Evolutionary conservation across 2,888 invertebrate genomes (phyloP).

Genomic region (Hypercompe scribonia): DNA sequence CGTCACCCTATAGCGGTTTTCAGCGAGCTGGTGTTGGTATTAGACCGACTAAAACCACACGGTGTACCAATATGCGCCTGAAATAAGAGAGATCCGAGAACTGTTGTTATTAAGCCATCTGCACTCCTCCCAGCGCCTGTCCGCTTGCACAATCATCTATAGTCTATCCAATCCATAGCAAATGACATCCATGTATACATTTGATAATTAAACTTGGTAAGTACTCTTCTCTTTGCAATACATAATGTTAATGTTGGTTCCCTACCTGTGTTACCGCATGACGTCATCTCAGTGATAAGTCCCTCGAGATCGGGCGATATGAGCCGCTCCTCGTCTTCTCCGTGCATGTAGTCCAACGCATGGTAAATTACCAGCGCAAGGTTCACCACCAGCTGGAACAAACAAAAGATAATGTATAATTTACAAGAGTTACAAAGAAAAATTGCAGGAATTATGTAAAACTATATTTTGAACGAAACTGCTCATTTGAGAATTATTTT

Average conservation of each 20-base stretch:
- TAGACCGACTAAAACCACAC: too few relatives aligned
- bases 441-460: neutral
- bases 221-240: conserved; percentile 30
- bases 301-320: conserved; percentile 94
- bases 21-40: too few relatives aligned
- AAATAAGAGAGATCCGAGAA: too few relatives aligned
- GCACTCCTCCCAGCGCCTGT: too few relatives aligned
- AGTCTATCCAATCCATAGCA: too few relatives aligned
- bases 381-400: conserved; percentile 91
- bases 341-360: conserved; percentile 95
- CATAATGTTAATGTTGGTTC: conserved; percentile 13
- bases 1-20: too few relatives aligned
- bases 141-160: too few relatives aligned
- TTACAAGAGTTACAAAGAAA: neutral
- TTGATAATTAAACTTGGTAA: too few relatives aligned
- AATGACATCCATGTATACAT: too few relatives aligned
- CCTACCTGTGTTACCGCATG: conserved; percentile 84
- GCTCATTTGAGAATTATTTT: neutral
- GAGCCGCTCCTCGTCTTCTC: conserved; percentile 94
- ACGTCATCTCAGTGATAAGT: conserved; percentile 95
- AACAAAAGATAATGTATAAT: conserved; percentile 22
- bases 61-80: too few relatives aligned
- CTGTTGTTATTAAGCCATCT: too few relatives aligned
- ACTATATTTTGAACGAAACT: neutral
- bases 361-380: conserved; percentile 95